Conservation (phyloP, 2,888 invertebrate species). For the Bruchidius siliquastri region DNA sequence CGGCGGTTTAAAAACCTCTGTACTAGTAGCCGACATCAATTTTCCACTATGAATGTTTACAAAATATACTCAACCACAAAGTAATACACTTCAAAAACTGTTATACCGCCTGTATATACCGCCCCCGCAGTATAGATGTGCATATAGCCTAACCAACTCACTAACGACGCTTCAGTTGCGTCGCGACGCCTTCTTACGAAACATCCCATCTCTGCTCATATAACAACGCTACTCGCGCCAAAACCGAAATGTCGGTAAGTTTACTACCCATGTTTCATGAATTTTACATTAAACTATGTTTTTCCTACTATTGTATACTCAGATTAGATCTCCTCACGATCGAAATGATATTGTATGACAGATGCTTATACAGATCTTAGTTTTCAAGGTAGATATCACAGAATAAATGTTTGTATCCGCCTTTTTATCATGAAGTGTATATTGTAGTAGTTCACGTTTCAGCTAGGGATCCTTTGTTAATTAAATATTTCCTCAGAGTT, state of each 20-base stretch:
- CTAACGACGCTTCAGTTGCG: conserved; percentile 49
- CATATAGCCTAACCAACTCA: conserved; percentile 39
- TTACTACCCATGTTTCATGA: conserved; percentile 3
- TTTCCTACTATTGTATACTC: too few species aligned
- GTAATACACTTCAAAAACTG: conserved; percentile 3
- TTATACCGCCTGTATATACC: conserved; percentile 15
- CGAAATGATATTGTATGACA: too few species aligned
- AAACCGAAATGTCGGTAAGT: conserved; percentile 42
- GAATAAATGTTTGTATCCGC: too few species aligned
- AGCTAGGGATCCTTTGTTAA: too few species aligned
- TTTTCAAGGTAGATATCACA: too few species aligned
- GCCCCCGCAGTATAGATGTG: conserved; percentile 37
- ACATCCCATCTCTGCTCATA: conserved; percentile 6
- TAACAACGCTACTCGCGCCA: background rate
- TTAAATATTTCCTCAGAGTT: too few species aligned
- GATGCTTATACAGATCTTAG: too few species aligned
- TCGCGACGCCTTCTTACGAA: conserved; percentile 47
- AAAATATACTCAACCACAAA: conserved; percentile 9
- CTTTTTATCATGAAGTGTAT: too few species aligned
- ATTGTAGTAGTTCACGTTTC: too few species aligned
- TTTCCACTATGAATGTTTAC: background rate
- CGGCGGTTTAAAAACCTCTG: too few species aligned
- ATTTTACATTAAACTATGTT: too few species aligned
- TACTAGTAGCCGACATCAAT: background rate
- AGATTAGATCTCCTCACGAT: too few species aligned